Evolutionary conservation across 2,113 vertebrate species (phyloP), one percentile per base, ranked within the genome.

Genomic region (Miniopterus natalensis): DNA sequence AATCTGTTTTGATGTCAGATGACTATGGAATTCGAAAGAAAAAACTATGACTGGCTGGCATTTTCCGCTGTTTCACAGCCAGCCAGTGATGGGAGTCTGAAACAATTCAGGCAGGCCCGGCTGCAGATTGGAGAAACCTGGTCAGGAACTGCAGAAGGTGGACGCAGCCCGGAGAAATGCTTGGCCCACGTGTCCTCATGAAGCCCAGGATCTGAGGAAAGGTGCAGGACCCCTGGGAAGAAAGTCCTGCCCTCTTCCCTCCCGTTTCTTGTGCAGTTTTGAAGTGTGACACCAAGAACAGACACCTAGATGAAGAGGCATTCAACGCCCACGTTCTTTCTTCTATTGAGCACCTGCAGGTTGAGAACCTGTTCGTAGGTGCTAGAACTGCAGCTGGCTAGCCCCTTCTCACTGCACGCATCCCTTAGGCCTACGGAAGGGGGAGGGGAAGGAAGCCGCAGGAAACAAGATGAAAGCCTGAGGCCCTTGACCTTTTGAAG

Each of bases 11-110:
- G 78, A 77, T 95, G 51, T 93, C 90, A 78, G 78, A 66, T 65
- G 87, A 94, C 79, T 73, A 18, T 96, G 93, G 95, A 70, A 63
- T 66, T 78, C 63, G 83, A 93, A 68, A 77, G 84, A 13, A 13
- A 29, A 86, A 92, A 45, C 79, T 89, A 36, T 70, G 89, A 96
- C 84, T 97, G 96, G 92, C 84, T 97, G 96, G 92, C 90, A n/a
- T 96, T 86, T 95, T 90, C 90, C 7, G 73, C 87, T 92, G 93
- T 93, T 93, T 95, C 95, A 89, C 87, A 86, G 88, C 93, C 93
- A 96, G 94, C 84, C 27, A 8, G 81, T 94, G 31, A 91, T 90
- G 84, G 84, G 74, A 89, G 42, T 65, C 83, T 96, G 36, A 92
- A 92, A 87, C 71, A 88, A 87, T 85, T 68, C 80, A 85, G 87